Base-by-base conservation (phyloP, 2,797 vertebrate species). In the Tragopan temminckii region DNA sequence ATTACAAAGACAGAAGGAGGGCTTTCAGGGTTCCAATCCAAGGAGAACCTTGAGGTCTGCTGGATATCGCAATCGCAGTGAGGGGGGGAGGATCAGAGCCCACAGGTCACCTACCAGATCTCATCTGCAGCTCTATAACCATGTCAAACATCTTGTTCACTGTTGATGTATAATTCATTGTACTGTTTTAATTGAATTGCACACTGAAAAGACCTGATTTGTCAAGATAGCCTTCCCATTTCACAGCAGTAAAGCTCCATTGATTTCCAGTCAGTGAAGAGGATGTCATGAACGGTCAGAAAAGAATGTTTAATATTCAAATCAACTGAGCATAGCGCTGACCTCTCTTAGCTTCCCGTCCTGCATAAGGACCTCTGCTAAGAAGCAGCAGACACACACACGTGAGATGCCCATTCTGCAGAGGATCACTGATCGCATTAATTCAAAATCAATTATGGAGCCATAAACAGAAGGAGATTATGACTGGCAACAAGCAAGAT, bases 271-370 rank as follows among this genome's bases (percentile, higher is more conserved):
- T 88, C 90, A 87, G 75, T 72, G 36, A 72, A 91, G 57, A 84
- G 77, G 71, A 80, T 90, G 79, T 91, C 81, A 87, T 0, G 11
- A 92, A 69, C 19, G 35, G n/a, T 43, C 38, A 78, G 61, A 52
- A 87, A 33, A 89, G 69, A 80, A 82, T 0, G 8, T 90, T 95
- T 94, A 94, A 94, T 95, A 96, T 95, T 96, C 88, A 94, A 92
- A 93, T 95, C 67, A 93, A 63, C 85, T 64, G 46, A 94, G 71
- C 84, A 48, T 40, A 80, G 24, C 50, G 19, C 79, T 93, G 84
- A 95, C 81, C 76, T 95, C 83, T 84, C 68, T 85, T 55, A 58
- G 81, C 58, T 85, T 93, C 58, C 42, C 1, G 0, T 94, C 63
- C 80, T 66, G 63, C 50, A 74, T 69, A 63, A 90, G 35, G 62